These are phyloP conservation scores for Tetramorium bicarinatum DNA, from an alignment of 2,888 invertebrate genomes.

Conservation along the genomic window DNA sequence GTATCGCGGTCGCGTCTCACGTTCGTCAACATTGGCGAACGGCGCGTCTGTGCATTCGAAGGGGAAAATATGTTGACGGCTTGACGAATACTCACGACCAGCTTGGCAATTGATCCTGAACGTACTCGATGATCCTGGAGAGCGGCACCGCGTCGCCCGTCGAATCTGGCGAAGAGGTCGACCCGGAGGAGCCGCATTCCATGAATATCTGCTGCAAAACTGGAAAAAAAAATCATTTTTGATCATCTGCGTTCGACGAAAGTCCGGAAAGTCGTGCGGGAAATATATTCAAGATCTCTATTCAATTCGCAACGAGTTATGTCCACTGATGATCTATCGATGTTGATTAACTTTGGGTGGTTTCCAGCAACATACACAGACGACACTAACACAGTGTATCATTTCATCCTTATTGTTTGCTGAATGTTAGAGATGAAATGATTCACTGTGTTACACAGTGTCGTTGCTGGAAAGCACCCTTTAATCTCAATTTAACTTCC, in stretches of 20 bases:
- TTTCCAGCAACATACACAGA: too few species aligned
- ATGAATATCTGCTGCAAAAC: slow-evolving; percentile 40
- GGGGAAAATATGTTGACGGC: neutral
- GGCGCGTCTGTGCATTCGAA: neutral
- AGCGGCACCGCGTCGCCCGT: neutral
- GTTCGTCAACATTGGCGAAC: slow-evolving; percentile 29
- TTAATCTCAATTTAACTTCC: too few species aligned
- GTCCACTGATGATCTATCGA: too few species aligned
- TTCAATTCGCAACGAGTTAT: neutral
- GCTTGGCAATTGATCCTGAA: slow-evolving; percentile 23
- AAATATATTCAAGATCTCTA: too few species aligned
- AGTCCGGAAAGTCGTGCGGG: too few species aligned
- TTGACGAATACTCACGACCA: slow-evolving; percentile 27
- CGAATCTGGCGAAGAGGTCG: neutral
- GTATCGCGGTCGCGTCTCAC: slow-evolving; percentile 5
- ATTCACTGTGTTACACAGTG: too few species aligned
- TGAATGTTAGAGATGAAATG: too few species aligned
- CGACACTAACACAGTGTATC: too few species aligned
- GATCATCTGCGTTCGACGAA: too few species aligned
- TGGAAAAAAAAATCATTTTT: neutral
- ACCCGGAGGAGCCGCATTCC: neutral
- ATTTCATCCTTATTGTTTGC: too few species aligned
- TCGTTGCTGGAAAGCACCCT: too few species aligned
- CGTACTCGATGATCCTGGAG: slow-evolving; percentile 11
- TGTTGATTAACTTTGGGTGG: too few species aligned